phyloP scores from a whole-genome alignment of 2,113 vertebrate genomes.

The Rhagologus leucostigma region DNA sequence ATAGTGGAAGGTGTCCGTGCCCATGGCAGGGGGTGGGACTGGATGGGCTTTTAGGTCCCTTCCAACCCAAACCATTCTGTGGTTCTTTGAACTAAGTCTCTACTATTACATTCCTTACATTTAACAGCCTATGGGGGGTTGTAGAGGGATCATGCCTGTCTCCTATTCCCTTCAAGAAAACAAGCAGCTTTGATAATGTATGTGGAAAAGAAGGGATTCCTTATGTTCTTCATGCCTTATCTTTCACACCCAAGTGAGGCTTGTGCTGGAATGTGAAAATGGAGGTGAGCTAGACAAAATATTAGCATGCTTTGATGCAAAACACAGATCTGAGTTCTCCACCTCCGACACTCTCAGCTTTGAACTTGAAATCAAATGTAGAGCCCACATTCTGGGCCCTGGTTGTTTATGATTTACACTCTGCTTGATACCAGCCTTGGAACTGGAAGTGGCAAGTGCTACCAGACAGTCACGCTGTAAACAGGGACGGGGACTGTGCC shows the following conservation, averaged over 20 bases:
- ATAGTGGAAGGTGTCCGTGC: background rate
- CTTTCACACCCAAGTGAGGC: background rate
- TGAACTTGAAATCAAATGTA: background rate
- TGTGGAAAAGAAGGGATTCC: background rate
- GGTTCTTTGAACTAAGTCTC: background rate
- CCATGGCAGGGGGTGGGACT: background rate
- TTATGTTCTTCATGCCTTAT: background rate
- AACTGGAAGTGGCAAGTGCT: background rate
- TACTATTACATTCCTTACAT: background rate
- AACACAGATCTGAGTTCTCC: background rate
- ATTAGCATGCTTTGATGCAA: background rate
- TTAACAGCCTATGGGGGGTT: background rate
- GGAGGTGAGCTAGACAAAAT: background rate
- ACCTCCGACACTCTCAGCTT: background rate
- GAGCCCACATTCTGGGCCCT: background rate
- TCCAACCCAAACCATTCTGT: background rate
- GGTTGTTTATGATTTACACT: background rate
- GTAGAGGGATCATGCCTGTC: background rate
- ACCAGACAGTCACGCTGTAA: background rate
- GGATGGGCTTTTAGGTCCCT: background rate
- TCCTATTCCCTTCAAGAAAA: background rate
- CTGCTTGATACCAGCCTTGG: background rate
- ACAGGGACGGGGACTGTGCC: background rate
- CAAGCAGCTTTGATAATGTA: background rate
- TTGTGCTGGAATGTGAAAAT: background rate